Percentiles rank a stretch among this genome's conserved stretches.
These are phyloP conservation scores for Ditylenchus weischeri DNA, from an alignment of 2,888 invertebrate genomes.

Conservation along the genomic window DNA sequence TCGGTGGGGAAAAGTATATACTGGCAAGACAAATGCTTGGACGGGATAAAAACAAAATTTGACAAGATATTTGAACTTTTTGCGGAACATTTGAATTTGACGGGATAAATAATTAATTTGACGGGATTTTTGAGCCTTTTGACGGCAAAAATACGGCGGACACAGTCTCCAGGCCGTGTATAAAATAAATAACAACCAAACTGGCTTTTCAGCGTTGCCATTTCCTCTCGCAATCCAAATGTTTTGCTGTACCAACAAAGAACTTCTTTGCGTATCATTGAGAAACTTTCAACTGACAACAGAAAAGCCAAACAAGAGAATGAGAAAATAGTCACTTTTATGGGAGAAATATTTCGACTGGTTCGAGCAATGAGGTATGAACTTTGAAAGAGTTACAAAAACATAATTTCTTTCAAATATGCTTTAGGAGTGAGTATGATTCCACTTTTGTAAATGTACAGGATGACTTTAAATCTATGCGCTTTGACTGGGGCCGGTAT, in stretches of 20 bases:
- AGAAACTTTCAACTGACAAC: slow-evolving; percentile 1
- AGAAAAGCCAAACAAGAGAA: slow-evolving; percentile 2
- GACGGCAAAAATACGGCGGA: no score
- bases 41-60: no score
- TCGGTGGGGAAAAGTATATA: no score
- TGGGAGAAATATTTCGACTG: slow-evolving; percentile 5
- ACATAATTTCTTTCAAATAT: no score
- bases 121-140: no score
- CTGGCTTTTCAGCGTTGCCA: neutral
- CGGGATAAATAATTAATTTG: no score
- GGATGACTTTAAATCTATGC: slow-evolving; percentile 2
- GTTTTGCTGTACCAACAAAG: slow-evolving; percentile 3
- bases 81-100: no score
- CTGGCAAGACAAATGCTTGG: no score
- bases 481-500: neutral
- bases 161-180: no score
- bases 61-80: no score
- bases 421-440: slow-evolving; percentile 1
- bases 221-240: slow-evolving; percentile 6
- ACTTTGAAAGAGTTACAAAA: no score
- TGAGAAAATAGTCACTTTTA: slow-evolving; percentile 7
- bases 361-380: slow-evolving; percentile 10
- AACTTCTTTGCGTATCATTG: slow-evolving; percentile 3
- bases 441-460: slow-evolving; percentile 6
- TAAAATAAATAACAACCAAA: no score